Evolutionary conservation across 2,888 invertebrate genomes (phyloP), one percentile per base, ranked within the genome.

Genomic region (Hydrotaea cyrtoneurina): DNA sequence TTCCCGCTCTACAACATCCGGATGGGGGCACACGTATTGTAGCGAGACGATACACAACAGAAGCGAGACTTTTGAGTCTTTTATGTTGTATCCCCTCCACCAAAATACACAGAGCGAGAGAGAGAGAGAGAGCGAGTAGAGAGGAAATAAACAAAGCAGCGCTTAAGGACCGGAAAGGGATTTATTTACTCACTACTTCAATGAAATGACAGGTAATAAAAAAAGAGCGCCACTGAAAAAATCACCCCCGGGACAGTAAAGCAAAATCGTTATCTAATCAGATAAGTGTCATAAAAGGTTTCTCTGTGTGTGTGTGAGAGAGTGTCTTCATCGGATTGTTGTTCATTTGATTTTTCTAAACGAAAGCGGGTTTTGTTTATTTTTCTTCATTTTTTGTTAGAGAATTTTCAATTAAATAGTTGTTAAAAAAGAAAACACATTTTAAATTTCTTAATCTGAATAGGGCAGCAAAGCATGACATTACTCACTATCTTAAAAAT

Each of bases 251-350:
- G 64, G 64, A 15, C 31, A 2, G n/a, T n/a, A n/a, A 31, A 64
- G 19, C n/a, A 64, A 15, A 17, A 64, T 7, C 21, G 17, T 11
- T 66, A 19, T 43, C 43, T 36, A 43, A 66, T 66, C 66, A 66
- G 66, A 66, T 66, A 66, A 43, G 36, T 36, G 36, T 36, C 66
- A 66, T 39, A 66, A 66, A 66, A 39, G 43, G 43, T 66, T 31
- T 31, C n/a, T 39, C 39, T 4, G 39, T 39, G 39, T 39, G 4
- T 39, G 17, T 17, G n/a, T n/a, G n/a, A n/a, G n/a, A n/a, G 17
- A 17, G 17, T 64, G 13, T 31, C 2, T 31, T 39, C 36, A 36
- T 17, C 1, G 17, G 13, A 39, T 36, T 39, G 17, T 43, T 10
- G 43, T 43, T 43, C 31, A 31, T 31, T 31, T 31, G 2, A 31